Evolutionary conservation across 2,113 vertebrate species (phyloP).

Genomic region (Psephotus haematonotus): DNA sequence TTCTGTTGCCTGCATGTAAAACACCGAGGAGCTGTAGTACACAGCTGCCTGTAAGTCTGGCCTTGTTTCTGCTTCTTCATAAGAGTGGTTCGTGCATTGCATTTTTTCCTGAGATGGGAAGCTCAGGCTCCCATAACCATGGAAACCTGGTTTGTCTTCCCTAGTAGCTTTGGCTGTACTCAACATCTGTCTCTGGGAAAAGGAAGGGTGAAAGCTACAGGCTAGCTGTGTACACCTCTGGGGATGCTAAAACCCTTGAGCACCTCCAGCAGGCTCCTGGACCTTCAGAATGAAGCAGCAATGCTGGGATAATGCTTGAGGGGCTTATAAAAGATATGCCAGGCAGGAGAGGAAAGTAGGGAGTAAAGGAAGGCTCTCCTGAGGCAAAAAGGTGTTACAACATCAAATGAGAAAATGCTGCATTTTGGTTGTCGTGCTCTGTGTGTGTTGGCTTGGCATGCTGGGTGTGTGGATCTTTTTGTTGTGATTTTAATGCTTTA

Average conservation of each 20-base stretch:
- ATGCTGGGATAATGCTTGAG: neutral
- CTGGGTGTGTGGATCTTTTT: neutral
- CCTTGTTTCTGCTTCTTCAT: constrained; percentile 21
- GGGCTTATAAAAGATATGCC: neutral
- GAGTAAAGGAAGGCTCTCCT: neutral
- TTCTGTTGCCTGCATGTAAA: neutral
- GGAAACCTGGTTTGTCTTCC: constrained; percentile 62
- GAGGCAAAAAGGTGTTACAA: neutral
- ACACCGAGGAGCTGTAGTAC: neutral
- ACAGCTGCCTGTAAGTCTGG: neutral
- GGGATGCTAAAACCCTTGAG: neutral
- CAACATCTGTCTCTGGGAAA: constrained; percentile 11
- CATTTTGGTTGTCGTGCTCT: neutral
- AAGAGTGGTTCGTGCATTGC: neutral
- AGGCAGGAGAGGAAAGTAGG: neutral
- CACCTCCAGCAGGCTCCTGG: neutral
- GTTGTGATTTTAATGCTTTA: neutral
- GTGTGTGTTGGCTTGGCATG: neutral
- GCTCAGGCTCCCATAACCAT: constrained; percentile 54
- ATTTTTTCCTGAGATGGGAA: constrained; percentile 1
- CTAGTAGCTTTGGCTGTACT: constrained; percentile 11
- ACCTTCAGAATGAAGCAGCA: neutral
- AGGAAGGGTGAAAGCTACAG: neutral
- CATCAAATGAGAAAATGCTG: neutral
- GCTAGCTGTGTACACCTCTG: neutral